phyloP scores from a whole-genome alignment of 2,797 vertebrate genomes.

The Monodelphis domestica region DNA sequence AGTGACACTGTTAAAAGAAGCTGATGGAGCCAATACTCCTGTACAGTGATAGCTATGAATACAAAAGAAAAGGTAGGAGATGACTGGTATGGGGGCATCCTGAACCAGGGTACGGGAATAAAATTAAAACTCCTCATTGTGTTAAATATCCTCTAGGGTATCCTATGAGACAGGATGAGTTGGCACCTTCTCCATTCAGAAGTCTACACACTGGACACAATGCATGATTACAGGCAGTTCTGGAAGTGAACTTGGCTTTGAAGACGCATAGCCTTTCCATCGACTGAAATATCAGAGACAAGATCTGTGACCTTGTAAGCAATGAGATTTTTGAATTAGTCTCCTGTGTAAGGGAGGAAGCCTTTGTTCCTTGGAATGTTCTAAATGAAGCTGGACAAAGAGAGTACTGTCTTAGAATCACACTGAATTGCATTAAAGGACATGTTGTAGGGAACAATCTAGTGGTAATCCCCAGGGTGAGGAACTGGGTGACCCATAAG shows the following conservation, averaged over 20 bases:
- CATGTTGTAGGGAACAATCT: slow-evolving; percentile 41
- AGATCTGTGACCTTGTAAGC: slow-evolving; percentile 65
- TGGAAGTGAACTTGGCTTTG: slow-evolving; percentile 41
- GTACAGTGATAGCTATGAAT: neutral
- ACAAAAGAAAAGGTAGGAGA: slow-evolving; percentile 10
- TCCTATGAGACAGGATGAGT: slow-evolving; percentile 59
- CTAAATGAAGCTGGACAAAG: slow-evolving; percentile 69
- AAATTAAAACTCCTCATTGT: slow-evolving; percentile 56
- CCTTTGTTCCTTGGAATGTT: slow-evolving; percentile 67
- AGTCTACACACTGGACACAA: slow-evolving; percentile 25
- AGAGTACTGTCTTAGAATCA: slow-evolving; percentile 61
- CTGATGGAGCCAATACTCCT: neutral
- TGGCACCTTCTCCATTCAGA: slow-evolving; percentile 58
- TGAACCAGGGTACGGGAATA: slow-evolving; percentile 48
- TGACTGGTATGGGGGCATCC: neutral
- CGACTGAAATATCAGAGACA: slow-evolving; percentile 53
- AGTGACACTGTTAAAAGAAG: slow-evolving; percentile 36
- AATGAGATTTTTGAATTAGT: slow-evolving; percentile 63
- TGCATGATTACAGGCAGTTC: slow-evolving; percentile 35
- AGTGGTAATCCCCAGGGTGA: slow-evolving; percentile 53
- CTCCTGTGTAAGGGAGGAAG: slow-evolving; percentile 64
- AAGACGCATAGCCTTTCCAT: slow-evolving; percentile 1
- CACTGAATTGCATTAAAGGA: slow-evolving; percentile 59
- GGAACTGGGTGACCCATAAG: slow-evolving; percentile 67
- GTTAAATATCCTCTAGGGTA: slow-evolving; percentile 59